phyloP scores from a whole-genome alignment of 2,888 invertebrate species.

The Pachycephus smyrnensis region DNA sequence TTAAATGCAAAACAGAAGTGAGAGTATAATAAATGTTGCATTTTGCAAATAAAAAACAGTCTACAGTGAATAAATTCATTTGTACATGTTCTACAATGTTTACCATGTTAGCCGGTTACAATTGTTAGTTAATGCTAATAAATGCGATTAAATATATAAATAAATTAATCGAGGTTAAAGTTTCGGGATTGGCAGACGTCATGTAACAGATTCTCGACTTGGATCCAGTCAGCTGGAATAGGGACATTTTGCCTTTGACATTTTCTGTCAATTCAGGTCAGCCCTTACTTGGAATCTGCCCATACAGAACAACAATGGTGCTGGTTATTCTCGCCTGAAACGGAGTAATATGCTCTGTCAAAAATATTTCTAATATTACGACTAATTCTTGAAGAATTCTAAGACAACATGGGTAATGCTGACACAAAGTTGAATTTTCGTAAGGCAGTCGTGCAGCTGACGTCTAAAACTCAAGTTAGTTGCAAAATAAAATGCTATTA shows the following conservation, averaged over 20 bases:
- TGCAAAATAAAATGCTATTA: conserved; percentile 21
- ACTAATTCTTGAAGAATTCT: neutral
- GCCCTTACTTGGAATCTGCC: too few species aligned
- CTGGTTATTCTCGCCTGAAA: too few species aligned
- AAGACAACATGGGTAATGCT: conserved; percentile 89
- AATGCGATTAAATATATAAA: conserved; percentile 28
- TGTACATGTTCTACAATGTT: conserved; percentile 13
- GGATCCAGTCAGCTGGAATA: too few species aligned
- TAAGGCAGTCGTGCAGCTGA: conserved; percentile 97
- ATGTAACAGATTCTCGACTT: too few species aligned
- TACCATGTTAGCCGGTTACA: conserved; percentile 33
- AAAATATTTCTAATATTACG: too few species aligned
- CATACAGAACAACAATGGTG: too few species aligned
- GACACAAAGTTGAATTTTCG: conserved; percentile 98
- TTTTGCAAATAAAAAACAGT: conserved; percentile 1
- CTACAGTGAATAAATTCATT: neutral
- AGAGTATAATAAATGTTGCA: too few species aligned
- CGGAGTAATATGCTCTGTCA: too few species aligned
- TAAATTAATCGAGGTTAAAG: conserved; percentile 30
- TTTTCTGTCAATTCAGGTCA: too few species aligned
- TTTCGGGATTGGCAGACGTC: conserved; percentile 4
- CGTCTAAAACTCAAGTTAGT: conserved; percentile 93
- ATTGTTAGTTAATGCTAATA: conserved; percentile 23
- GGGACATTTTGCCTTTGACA: too few species aligned
- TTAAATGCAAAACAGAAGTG: too few species aligned